Evolutionary conservation across 2,113 vertebrate species (phyloP), one percentile per base, ranked within the genome.

Genomic region (Cacatua alba): DNA sequence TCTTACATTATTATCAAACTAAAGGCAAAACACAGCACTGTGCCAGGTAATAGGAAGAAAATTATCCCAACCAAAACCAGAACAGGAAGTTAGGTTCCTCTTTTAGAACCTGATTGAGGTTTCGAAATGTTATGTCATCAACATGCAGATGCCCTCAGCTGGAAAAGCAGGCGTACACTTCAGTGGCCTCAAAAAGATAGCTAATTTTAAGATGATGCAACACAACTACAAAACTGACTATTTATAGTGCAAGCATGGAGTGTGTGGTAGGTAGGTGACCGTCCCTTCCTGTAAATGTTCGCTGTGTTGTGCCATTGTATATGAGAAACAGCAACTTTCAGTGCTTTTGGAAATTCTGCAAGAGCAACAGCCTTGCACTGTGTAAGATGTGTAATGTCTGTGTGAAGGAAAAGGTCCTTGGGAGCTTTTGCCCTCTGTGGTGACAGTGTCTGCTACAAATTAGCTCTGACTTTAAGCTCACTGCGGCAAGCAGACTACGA

Each of bases 231-330:
- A 33, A 65, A 35, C 9, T 20, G 16, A 23, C 11, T 52, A 12
- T 17, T 62, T 17, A 17, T 1, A 29, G 5, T 17, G 43, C 14
- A 48, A 9, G 25, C 1, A 2, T 5, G 14, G 25, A 31, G 9
- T 48, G 14, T 71, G 31, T 79, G 57, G 4, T 15, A 7, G 11
- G 26, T 5, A 24, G 12, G 18, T 14, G 53, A 19, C 43, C 33
- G 13, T 25, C 18, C 35, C 6, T 33, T 33, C 25, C 35, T 60
- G 12, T 2, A 39, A 21, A 33, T 4, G 25, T 52, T 57, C 46
- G 37, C 39, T 23, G 21, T 16, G 41, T 12, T 5, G 4, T 65
- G 48, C 16, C 11, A 5, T 9, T 12, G 12, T 12, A 29, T 13
- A 16, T 52, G 14, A 33, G 11, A 62, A 65, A 17, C 3, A 37